Conservation (phyloP, 2,113 vertebrate genomes). For the Salvelinus sp. region DNA sequence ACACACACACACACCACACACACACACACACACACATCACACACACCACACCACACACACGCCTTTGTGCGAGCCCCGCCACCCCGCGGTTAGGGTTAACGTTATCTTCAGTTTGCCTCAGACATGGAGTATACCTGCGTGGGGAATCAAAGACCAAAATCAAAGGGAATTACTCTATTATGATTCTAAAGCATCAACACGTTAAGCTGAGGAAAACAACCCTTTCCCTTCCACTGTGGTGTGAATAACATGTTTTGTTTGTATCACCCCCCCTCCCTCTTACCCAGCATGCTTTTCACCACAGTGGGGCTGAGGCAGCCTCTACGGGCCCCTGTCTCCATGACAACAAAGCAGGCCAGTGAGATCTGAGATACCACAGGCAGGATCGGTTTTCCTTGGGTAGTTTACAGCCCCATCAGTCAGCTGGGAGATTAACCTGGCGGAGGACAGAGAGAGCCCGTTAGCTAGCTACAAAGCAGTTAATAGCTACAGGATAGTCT, state of each 20-base stretch:
- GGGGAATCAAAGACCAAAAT: background rate
- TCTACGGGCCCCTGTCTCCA: conserved; percentile 63
- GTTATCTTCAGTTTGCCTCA: too few species aligned
- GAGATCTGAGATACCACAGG: conserved; percentile 23
- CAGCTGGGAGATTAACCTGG: too few species aligned
- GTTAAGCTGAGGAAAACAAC: background rate
- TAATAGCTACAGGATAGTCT: too few species aligned
- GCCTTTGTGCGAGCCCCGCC: too few species aligned
- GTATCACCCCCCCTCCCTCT: conserved; percentile 26
- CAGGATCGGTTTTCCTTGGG: conserved; percentile 53
- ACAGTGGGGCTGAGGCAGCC: conserved; percentile 57
- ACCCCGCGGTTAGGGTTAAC: conserved; percentile 40
- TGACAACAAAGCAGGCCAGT: conserved; percentile 55
- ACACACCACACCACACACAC: too few species aligned
- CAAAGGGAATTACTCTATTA: background rate
- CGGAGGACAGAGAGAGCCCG: too few species aligned
- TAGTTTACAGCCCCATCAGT: too few species aligned
- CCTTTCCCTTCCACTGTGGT: conserved; percentile 49
- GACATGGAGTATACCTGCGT: too few species aligned
- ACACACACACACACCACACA: too few species aligned
- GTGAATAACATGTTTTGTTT: conserved; percentile 63
- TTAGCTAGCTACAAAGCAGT: too few species aligned
- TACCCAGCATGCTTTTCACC: conserved; percentile 59
- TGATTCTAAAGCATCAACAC: background rate
- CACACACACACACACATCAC: too few species aligned